Percentiles rank a stretch among this genome's conserved stretches.
phyloP scores from a whole-genome alignment of 53 echinoderm and acorn worm species.

The Paracentrotus lividus region DNA sequence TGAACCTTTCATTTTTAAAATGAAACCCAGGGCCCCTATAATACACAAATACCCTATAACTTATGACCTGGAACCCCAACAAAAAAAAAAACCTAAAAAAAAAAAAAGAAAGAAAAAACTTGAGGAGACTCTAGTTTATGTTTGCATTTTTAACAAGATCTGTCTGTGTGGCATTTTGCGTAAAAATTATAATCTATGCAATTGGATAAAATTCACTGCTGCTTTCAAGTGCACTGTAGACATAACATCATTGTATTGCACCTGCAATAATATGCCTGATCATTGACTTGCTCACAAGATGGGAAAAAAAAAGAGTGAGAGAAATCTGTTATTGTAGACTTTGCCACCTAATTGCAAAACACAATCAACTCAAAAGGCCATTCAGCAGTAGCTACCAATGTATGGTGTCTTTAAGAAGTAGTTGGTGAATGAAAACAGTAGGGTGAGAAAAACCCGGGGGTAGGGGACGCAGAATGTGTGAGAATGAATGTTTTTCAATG shows the following conservation, averaged over 20 bases:
- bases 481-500: slow-evolving; percentile 43
- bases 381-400: slow-evolving; percentile 9
- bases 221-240: slow-evolving; percentile 12
- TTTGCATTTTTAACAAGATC: slow-evolving; percentile 5
- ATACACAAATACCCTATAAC: too few relatives aligned
- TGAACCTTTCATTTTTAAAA: too few relatives aligned
- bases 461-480: slow-evolving; percentile 31
- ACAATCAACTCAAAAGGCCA: slow-evolving; percentile 59
- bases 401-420: slow-evolving; percentile 61
- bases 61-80: too few relatives aligned
- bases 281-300: neutral
- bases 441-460: slow-evolving; percentile 55
- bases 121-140: too few relatives aligned
- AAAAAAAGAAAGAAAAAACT: too few relatives aligned
- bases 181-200: slow-evolving; percentile 12
- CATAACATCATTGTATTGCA: slow-evolving; percentile 45
- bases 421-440: slow-evolving; percentile 61
- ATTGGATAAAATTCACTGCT: neutral
- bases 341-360: slow-evolving; percentile 62
- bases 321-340: slow-evolving; percentile 57
- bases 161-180: slow-evolving; percentile 7
- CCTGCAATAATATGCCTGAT: slow-evolving; percentile 49
- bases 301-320: neutral
- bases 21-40: too few relatives aligned
- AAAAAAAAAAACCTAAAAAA: too few relatives aligned